Evolutionary conservation across 2,888 invertebrate species (phyloP).

Genomic region (Cataglyphis albicans): DNA sequence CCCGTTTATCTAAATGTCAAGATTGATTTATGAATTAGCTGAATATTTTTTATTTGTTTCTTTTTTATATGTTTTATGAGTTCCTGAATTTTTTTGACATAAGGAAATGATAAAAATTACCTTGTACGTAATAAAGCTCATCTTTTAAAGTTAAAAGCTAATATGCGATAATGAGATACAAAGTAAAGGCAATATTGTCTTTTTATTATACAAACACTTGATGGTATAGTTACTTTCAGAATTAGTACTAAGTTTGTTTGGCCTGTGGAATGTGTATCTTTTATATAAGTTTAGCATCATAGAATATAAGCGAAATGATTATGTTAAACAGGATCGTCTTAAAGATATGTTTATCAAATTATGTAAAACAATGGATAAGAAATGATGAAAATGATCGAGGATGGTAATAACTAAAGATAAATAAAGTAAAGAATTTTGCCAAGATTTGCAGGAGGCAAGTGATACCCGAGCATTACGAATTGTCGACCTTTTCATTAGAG

Average conservation of each 20-base stretch:
- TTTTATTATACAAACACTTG: constrained; percentile 5
- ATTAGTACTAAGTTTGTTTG: constrained; percentile 25
- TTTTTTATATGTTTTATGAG: neutral
- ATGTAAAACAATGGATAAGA: neutral
- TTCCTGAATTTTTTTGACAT: neutral
- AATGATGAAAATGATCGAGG: neutral
- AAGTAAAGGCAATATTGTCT: neutral
- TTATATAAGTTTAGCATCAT: neutral
- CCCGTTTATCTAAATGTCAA: neutral
- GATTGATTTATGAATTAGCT: neutral
- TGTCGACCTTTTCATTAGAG: neutral
- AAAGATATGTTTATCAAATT: neutral
- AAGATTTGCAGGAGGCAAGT: constrained; percentile 5
- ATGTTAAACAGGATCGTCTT: constrained; percentile 13
- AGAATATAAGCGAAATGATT: neutral
- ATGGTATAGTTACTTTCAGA: neutral
- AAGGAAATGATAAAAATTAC: neutral
- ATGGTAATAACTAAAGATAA: neutral
- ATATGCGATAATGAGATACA: neutral
- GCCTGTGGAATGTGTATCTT: neutral
- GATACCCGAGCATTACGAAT: neutral
- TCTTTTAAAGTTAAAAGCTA: neutral
- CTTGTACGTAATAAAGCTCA: neutral
- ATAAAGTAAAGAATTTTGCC: neutral
- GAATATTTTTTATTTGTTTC: neutral